Conservation (phyloP, 2,113 vertebrate genomes). For the Lathamus discolor region DNA sequence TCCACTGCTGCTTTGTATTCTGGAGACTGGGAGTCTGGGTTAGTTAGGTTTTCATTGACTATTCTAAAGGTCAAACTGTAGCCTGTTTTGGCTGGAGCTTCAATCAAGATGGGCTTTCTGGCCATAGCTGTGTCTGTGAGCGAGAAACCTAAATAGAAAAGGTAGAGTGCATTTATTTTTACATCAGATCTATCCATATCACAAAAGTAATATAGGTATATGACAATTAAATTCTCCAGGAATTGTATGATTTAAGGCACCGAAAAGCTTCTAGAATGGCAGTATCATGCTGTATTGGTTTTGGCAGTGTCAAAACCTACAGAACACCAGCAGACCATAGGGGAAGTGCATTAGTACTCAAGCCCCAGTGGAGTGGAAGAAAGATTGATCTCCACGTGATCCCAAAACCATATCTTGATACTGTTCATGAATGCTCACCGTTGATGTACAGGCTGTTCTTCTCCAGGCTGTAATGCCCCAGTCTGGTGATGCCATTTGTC, state of each 20-base stretch:
- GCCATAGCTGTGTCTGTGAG: not conserved
- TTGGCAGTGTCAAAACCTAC: not conserved
- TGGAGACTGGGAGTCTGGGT: slow-evolving; percentile 43
- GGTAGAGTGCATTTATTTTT: not conserved
- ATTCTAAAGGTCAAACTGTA: slow-evolving; percentile 74
- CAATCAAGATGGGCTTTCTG: not conserved
- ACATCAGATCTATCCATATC: not conserved
- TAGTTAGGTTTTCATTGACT: slow-evolving; percentile 66
- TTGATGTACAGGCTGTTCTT: slow-evolving; percentile 22
- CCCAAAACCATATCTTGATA: not conserved
- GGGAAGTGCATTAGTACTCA: not conserved
- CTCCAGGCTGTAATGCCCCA: slow-evolving; percentile 61
- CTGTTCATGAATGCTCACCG: not conserved
- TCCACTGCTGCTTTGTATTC: slow-evolving; percentile 43
- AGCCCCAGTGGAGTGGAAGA: not conserved
- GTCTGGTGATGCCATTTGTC: slow-evolving; percentile 9
- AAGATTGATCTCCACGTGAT: not conserved
- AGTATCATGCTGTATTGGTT: not conserved
- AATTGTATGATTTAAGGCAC: not conserved
- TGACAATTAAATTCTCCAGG: not conserved
- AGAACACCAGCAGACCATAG: not conserved
- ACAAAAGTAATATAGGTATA: not conserved
- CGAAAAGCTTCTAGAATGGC: not conserved
- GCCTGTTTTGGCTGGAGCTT: not conserved
- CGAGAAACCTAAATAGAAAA: slow-evolving; percentile 12